Base-by-base conservation (phyloP, 1,140 invertebrate genomes). In the Drosophila tropicalis region DNA sequence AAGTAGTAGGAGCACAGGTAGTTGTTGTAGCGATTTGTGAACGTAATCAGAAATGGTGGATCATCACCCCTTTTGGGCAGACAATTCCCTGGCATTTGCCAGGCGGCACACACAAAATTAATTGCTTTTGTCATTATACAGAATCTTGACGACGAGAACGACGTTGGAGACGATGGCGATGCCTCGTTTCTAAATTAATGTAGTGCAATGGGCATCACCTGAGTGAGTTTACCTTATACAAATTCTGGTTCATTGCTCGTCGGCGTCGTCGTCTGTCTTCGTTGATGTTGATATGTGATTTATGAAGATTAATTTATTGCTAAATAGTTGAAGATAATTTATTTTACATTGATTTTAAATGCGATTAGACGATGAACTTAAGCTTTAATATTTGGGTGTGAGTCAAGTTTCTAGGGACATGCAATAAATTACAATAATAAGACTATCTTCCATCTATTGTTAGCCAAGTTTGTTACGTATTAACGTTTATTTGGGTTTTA, bases 51-150 rank as follows among this genome's bases (percentile, higher is more conserved):
- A 44, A 69, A 66, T 51, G 65, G 51, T 60, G 29, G 19, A 29
- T 75, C 55, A 76, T 62, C 77, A 70, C 82, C 79, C 84, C 86
- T 87, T 82, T 71, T 70, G 51, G 25, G 58, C 54, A 25, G 40
- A 63, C 72, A 57, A 67, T 67, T 68, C 47, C 56, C 70, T 72
- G 82, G 75, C 78, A 81, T 72, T 74, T 86, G 79, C 70, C 62
- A 41, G 71, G 84, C 34, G 83, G 83, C 83, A 83, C 68, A 84
- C 84, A 81, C 66, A 84, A 87, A 91, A 91, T 91, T 91, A 91
- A 91, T 91, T 91, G 90, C 90, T 91, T 91, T 91, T 91, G 90
- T 90, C 90, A 91, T 91, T 91, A 91, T 79, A 90, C 83, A 78
- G 80, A 91, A 91, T 91, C 90, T 87, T 91, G 90, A 89, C 85